A percentile compares a stretch with the other conserved stretches of the same genome.
These are phyloP conservation scores for Ceratothoa steindachneri DNA, from an alignment of 2,888 invertebrate species.

Conservation along the genomic window DNA sequence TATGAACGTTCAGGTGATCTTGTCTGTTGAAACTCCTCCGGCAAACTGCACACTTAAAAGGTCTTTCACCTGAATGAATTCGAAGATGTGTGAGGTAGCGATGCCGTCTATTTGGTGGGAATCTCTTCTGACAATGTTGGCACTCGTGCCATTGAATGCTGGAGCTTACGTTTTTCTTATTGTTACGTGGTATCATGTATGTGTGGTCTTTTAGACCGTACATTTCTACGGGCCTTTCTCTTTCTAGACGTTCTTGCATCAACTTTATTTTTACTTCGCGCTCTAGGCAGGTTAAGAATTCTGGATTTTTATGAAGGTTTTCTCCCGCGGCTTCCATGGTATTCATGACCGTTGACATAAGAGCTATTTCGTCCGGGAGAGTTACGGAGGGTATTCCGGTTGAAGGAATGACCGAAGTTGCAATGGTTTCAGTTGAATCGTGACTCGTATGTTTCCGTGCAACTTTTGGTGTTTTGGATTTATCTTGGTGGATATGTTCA, in stretches of 20 bases:
- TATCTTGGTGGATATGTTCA: no score
- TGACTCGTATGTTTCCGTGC: no score
- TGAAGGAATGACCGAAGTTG: no score
- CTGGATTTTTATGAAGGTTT: background rate
- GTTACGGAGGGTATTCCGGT: background rate
- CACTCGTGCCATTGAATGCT: constrained; percentile 19
- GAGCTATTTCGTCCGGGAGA: background rate
- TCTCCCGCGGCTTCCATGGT: background rate
- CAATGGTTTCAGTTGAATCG: no score
- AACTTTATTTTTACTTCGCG: constrained; percentile 5
- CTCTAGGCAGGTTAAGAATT: background rate
- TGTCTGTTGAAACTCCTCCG: constrained; percentile 30
- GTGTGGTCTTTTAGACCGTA: constrained; percentile 17
- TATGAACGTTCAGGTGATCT: constrained; percentile 39
- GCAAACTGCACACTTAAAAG: constrained; percentile 33
- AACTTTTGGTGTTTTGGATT: no score
- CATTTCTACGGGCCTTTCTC: constrained; percentile 3
- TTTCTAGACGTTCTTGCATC: background rate
- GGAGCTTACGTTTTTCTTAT: background rate
- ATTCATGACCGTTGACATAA: background rate
- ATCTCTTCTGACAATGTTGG: constrained; percentile 22
- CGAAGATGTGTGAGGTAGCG: constrained; percentile 36
- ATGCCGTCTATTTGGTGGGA: constrained; percentile 33
- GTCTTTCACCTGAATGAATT: constrained; percentile 38
- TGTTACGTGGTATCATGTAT: background rate